phyloP scores from a whole-genome alignment of 2,888 invertebrate genomes.

The Orthonychiurus folsomi region DNA sequence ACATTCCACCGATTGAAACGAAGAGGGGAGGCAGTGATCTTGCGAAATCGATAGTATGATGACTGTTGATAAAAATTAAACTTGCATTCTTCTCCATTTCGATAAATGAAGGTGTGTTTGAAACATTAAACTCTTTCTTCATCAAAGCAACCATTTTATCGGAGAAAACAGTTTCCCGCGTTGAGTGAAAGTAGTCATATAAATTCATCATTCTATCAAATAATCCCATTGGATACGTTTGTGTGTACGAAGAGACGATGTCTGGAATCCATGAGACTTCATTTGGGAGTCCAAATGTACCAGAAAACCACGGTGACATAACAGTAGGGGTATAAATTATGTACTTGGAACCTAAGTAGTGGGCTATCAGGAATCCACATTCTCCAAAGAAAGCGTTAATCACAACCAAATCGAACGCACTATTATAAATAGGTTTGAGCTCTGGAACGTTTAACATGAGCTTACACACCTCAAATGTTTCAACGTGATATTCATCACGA shows the following conservation, averaged over 20 bases:
- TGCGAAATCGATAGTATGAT: slow-evolving; percentile 33
- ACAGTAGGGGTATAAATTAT: slow-evolving; percentile 8
- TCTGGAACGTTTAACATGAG: neutral
- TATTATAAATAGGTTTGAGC: too few relatives aligned
- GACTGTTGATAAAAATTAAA: slow-evolving; percentile 35
- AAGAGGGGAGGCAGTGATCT: slow-evolving; percentile 30
- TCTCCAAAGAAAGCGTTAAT: slow-evolving; percentile 18
- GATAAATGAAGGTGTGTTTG: slow-evolving; percentile 20
- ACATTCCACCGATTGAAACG: slow-evolving; percentile 35
- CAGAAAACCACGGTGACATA: slow-evolving; percentile 29
- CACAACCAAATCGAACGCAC: slow-evolving; percentile 5
- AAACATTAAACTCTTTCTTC: slow-evolving; percentile 18
- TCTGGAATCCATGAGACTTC: slow-evolving; percentile 30
- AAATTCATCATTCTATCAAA: neutral
- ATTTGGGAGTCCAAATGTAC: slow-evolving; percentile 25
- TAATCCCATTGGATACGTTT: neutral
- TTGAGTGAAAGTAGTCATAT: neutral
- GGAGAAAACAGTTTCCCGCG: neutral
- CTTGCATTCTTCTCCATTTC: slow-evolving; percentile 31
- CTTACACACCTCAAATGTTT: neutral
- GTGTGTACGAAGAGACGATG: neutral
- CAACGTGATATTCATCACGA: neutral
- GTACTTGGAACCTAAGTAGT: slow-evolving; percentile 26
- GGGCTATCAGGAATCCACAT: slow-evolving; percentile 29
- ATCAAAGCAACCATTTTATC: slow-evolving; percentile 14